Conservation (phyloP, 2,113 vertebrate genomes). For the human region DNA sequence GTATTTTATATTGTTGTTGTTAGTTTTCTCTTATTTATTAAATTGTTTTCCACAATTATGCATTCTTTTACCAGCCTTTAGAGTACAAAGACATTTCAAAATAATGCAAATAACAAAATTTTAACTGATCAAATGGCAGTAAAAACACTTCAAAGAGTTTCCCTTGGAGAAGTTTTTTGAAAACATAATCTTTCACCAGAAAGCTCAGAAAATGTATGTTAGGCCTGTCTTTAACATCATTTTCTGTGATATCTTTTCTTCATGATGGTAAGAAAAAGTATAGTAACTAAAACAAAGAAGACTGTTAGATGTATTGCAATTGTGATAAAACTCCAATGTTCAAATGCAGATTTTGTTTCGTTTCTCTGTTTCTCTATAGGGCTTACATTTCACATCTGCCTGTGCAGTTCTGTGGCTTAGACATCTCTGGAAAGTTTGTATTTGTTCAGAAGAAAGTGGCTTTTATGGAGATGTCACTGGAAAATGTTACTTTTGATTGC, state of each 20-base stretch:
- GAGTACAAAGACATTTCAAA: slow-evolving; percentile 21
- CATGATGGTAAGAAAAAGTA: neutral
- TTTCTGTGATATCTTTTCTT: slow-evolving; percentile 19
- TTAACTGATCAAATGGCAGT: neutral
- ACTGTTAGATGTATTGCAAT: neutral
- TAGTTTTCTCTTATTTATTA: slow-evolving; percentile 32
- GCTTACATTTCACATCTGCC: neutral
- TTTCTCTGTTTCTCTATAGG: neutral
- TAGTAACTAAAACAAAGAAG: neutral
- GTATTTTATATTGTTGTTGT: slow-evolving; percentile 38
- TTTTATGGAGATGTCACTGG: slow-evolving; percentile 35
- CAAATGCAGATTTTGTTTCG: neutral
- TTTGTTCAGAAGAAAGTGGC: slow-evolving; percentile 38
- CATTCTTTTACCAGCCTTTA: neutral
- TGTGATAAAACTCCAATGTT: slow-evolving; percentile 16
- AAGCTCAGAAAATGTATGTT: neutral
- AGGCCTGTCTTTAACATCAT: neutral
- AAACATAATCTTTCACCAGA: neutral
- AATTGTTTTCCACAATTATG: neutral
- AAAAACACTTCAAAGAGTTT: slow-evolving; percentile 43
- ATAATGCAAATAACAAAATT: neutral
- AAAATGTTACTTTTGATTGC: slow-evolving; percentile 62
- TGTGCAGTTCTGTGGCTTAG: neutral
- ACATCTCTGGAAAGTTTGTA: neutral
- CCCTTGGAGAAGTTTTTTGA: neutral